Percentiles rank a stretch among this genome's conserved stretches.
Evolutionary conservation across 2,888 invertebrate species (phyloP).

Genomic region (Acronicta leporina): DNA sequence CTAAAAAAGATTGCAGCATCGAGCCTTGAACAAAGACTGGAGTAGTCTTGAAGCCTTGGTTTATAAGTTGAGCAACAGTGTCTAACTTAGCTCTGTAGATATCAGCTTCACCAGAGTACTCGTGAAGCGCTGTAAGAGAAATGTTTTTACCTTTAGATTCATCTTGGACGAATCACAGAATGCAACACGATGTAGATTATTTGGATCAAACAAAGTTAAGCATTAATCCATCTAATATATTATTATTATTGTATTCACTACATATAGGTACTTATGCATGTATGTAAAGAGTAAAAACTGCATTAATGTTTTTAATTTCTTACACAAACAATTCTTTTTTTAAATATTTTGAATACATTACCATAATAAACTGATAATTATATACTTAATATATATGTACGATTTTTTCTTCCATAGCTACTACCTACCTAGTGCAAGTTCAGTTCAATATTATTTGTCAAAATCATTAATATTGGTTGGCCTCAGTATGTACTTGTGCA

Average conservation of each 20-base stretch:
- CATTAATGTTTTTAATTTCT: slow-evolving; percentile 7
- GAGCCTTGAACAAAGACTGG: neutral
- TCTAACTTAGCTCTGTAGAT: neutral
- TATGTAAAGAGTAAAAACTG: slow-evolving; percentile 20
- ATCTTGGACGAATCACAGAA: slow-evolving; percentile 4
- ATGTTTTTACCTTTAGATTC: slow-evolving; percentile 5
- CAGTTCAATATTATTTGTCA: slow-evolving; percentile 40
- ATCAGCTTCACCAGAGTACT: neutral
- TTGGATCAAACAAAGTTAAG: neutral
- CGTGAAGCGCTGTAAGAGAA: neutral
- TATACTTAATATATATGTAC: slow-evolving; percentile 26
- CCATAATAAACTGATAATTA: slow-evolving; percentile 32
- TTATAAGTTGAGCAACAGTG: neutral
- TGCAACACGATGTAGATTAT: neutral
- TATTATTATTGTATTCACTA: slow-evolving; percentile 17
- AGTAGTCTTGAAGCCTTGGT: neutral
- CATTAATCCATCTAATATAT: slow-evolving; percentile 5
- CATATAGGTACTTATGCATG: too few relatives aligned
- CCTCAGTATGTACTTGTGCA: slow-evolving; percentile 25
- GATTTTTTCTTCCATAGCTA: slow-evolving; percentile 37
- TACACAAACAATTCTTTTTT: slow-evolving; percentile 18
- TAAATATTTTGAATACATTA: slow-evolving; percentile 40
- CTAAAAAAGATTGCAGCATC: neutral
- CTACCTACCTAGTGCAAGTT: slow-evolving; percentile 9
- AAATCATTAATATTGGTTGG: slow-evolving; percentile 43